Evolutionary conservation across 2,797 vertebrate genomes (phyloP), one percentile per base, ranked within the genome.

Genomic region (Ctenosaura bakeri): DNA sequence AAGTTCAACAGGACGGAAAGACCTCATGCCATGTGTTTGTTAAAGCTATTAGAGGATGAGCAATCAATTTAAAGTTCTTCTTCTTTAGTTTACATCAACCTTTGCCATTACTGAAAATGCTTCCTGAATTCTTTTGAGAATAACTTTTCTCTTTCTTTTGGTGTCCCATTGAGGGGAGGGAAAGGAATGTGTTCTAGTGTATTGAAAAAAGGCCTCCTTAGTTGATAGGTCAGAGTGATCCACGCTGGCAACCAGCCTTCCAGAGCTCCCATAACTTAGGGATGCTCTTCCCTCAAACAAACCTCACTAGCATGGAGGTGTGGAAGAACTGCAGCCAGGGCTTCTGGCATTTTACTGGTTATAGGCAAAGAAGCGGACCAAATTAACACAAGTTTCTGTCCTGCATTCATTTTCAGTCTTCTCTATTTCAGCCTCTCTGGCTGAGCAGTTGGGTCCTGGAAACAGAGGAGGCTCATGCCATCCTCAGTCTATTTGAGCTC

Each of bases 11-110:
- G 6, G 38, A 38, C 66, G 80, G 92, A 93, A 92, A 87, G 26
- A 14, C 62, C 85, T 88, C 52, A 89, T 77, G 85, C 91, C 35
- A 46, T 24, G 42, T 32, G 74, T 54, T 74, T 93, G 78, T 93
- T 95, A 91, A 95, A 93, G 42, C 83, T 89, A 83, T 94, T 7
- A 91, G 73, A 32, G 76, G 88, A 89, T 85, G 89, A 93, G 89
- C 85, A 90, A 38, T n/a, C 52, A 42, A 92, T 79, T 83, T 88
- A 90, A 91, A 94, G 59, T 88, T 73, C 93, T 76, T 10, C 38
- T 18, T 9, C 46, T 42, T 76, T 0, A 0, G 76, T 94, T 32
- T 85, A 85, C 78, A 1, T 91, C 88, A 88, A 88, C 89, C 91
- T 83, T 88, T 85, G 66, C 32, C 32, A 90, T 83, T 74, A 59